Conservation (phyloP, 2,797 vertebrate genomes). For the Coreius guichenoti region DNA sequence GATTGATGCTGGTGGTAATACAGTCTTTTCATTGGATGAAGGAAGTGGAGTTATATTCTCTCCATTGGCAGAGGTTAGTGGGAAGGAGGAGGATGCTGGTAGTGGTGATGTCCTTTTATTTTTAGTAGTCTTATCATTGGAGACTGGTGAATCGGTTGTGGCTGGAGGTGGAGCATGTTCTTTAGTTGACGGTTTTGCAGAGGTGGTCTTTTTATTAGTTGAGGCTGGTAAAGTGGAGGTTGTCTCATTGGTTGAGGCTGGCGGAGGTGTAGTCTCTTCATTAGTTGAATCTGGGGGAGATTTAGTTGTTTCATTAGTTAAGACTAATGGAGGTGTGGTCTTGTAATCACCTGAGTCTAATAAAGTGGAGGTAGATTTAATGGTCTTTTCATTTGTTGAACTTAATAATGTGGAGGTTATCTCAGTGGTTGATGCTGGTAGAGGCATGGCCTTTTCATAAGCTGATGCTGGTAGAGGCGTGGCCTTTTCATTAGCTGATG, state of each 20-base stretch:
- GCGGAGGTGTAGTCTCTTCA: not conserved
- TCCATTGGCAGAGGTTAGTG: not conserved
- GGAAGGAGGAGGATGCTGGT: not conserved
- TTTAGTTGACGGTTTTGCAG: not conserved
- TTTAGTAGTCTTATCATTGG: not conserved
- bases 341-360: not conserved
- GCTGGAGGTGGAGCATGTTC: not conserved
- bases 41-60: not conserved
- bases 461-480: too few species aligned
- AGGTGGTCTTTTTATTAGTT: not conserved
- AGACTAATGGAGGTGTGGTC: not conserved
- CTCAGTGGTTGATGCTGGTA: too few species aligned
- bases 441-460: too few species aligned
- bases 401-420: not conserved
- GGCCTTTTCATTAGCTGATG: too few species aligned
- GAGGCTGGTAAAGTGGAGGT: not conserved
- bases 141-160: not conserved
- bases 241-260: not conserved
- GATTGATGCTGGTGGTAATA: not conserved
- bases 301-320: not conserved
- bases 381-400: not conserved
- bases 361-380: not conserved
- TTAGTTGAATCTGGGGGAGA: not conserved
- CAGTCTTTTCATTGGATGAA: not conserved
- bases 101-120: not conserved